Evolutionary conservation across 2,797 vertebrate genomes (phyloP), one percentile per base, ranked within the genome.

Genomic region (Cynopterus sphinx): DNA sequence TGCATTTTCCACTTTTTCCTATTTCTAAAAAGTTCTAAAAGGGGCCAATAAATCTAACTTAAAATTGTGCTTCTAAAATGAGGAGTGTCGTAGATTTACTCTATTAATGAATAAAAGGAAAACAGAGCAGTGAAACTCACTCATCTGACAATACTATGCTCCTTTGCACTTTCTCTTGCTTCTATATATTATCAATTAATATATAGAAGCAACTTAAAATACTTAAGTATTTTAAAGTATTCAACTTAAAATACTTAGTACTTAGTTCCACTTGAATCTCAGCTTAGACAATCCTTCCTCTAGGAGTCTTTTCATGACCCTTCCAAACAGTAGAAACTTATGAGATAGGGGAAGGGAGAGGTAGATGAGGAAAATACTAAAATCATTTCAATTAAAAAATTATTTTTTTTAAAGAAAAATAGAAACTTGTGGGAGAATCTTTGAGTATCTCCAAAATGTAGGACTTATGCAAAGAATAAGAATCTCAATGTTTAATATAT

Each of bases 401-500:
- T 43, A 43, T 49, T 49, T 49, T 49, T 49, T 49, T 16, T 4
- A 49, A 49, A 49, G 5, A 16, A 15, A 4, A 49, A 49, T 16
- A 75, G 74, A 94, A 85, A 87, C 31, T 24, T 82, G 36, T 10
- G 12, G 41, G 17, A 43, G 5, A 78, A 71, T 71, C 41, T 9
- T 26, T 63, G 19, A 71, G 4, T 70, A 13, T 51, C 6, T 4
- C 11, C 6, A 75, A 91, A 83, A 74, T 87, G 53, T 24, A 33
- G 31, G 15, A 78, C 55, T 78, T 28, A 12, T 61, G 6, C 19
- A 90, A 85, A 6, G 6, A 55, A 55, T 51, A 93, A 51, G 41
- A 83, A 93, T 81, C 63, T 79, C 65, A 95, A 87, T 87, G 36
- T 77, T 96, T 87, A 74, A 75, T 91, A 28, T 68, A 83, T 59